Base-by-base conservation (phyloP, 2,113 vertebrate species). In the Nyctibius bracteatus region DNA sequence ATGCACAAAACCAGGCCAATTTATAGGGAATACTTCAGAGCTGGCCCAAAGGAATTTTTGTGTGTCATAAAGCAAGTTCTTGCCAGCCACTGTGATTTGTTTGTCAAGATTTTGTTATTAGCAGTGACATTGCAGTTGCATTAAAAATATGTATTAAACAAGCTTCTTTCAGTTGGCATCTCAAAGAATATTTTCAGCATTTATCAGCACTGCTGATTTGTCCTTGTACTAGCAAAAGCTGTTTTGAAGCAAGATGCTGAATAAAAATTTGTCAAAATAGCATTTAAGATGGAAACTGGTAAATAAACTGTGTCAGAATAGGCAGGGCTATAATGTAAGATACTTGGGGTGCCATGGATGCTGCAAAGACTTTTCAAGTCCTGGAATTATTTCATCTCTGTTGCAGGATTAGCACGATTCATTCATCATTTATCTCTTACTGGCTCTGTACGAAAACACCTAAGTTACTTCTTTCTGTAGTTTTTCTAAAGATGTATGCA, bases 361-460 rank as follows among this genome's bases (percentile, higher is more conserved):
- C 59, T 19, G 12, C 70, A 47, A 83, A 82, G 66, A 49, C 49
- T 73, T 78, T 71, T 74, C 22, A 74, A 91, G 4, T 55, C 70
- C 58, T 66, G 61, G 51, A 81, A 94, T 94, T 51, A 82, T 88
- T 94, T 95, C 3, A 93, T 72, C n/a, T 94, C 35, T 75, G 6
- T 84, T 88, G 78, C 51, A 90, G 62, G 63, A 97, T 94, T 95
- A 95, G 39, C 51, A 73, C 39, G 39, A 96, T 73, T 86, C 7
- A 52, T 93, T 93, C 93, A 68, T 74, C 54, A 86, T 94, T 96
- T 90, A 33, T 92, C 79, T 86, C 61, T 91, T 81, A 41, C 59
- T 66, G 70, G 61, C 37, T 95, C 23, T 51, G 39, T 59, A 82
- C 63, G 37, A 72, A 81, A 95, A 70, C 22, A 51, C 19, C 43